Evolutionary conservation across 2,113 vertebrate species (phyloP).

Genomic region (Puma concolor): DNA sequence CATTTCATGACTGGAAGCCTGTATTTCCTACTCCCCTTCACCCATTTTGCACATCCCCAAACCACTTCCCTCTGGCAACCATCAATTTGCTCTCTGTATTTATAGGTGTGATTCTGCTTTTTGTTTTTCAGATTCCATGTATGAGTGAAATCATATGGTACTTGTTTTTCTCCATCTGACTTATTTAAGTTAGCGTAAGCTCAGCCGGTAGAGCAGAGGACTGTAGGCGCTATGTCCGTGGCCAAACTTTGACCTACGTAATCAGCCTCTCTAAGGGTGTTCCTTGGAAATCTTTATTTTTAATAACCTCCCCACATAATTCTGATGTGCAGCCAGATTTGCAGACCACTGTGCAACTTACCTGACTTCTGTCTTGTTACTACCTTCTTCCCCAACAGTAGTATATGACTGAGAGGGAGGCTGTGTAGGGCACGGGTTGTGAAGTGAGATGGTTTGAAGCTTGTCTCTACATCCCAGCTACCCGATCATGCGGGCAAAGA

Average conservation of each 20-base stretch:
- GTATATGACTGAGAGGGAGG: neutral
- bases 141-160: neutral
- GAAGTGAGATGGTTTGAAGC: neutral
- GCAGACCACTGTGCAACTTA: neutral
- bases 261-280: neutral
- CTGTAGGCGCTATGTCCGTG: neutral
- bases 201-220: neutral
- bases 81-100: neutral
- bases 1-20: neutral
- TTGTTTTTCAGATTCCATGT: neutral
- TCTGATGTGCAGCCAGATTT: neutral
- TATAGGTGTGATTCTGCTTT: neutral
- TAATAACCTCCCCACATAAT: neutral
- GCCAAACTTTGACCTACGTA: neutral
- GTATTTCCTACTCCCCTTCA: neutral
- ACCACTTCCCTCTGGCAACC: neutral
- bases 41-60: neutral
- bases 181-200: neutral
- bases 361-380: neutral
- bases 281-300: slow-evolving; percentile 18
- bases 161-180: neutral
- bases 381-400: neutral
- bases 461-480: neutral
- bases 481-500: neutral
- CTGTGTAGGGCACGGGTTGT: neutral